Evolutionary conservation across 23 tunicate species (phyloP).

Genomic region (Trididemnum clinides): DNA sequence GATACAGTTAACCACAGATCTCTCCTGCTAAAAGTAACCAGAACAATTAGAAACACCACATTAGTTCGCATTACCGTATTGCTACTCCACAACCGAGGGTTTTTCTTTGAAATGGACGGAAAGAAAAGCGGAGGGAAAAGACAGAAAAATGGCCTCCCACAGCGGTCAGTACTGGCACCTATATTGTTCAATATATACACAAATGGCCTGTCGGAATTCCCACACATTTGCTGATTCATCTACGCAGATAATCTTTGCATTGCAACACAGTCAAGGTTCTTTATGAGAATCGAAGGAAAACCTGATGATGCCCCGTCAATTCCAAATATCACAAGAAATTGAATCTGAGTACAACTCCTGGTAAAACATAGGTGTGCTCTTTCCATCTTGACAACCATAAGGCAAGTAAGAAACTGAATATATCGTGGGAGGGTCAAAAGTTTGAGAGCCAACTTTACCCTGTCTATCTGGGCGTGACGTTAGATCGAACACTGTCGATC

Average conservation of each 20-base stretch:
- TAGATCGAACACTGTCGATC: background rate
- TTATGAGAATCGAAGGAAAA: background rate
- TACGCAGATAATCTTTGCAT: constrained; percentile 6
- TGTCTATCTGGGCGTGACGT: background rate
- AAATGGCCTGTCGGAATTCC: background rate
- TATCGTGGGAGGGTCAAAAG: background rate
- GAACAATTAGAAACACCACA: background rate
- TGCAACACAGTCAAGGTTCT: background rate
- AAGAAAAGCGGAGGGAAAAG: background rate
- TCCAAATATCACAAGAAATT: background rate
- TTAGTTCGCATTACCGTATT: background rate
- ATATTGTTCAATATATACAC: background rate
- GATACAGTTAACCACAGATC: background rate
- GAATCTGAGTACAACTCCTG: background rate
- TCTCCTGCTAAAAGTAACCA: background rate
- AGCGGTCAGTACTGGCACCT: background rate
- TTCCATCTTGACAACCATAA: background rate
- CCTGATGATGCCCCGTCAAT: background rate
- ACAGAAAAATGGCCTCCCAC: background rate
- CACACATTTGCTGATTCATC: background rate
- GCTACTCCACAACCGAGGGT: background rate
- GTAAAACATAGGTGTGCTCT: background rate
- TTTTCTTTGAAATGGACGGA: background rate
- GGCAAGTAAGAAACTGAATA: background rate
- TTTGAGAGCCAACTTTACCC: background rate